A percentile compares a stretch with the other conserved stretches of the same genome.
Conservation (phyloP, 1,140 invertebrate genomes). For the Lepidurus couesii region DNA sequence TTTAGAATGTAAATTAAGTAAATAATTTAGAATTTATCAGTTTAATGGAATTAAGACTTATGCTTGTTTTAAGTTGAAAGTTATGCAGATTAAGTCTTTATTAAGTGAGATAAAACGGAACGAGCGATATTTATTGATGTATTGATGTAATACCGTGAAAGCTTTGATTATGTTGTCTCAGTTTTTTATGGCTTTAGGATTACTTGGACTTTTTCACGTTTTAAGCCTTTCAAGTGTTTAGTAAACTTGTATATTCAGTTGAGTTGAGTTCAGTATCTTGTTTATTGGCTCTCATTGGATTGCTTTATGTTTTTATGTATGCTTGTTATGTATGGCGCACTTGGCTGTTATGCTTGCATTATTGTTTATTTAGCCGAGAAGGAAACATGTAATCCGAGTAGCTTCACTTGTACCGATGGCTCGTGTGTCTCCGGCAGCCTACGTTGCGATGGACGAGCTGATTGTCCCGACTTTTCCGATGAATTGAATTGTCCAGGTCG, state of each 20-base stretch:
- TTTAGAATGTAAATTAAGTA: too few species aligned
- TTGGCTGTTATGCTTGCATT: constrained; percentile 14
- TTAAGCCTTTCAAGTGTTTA: not conserved
- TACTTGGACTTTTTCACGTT: not conserved
- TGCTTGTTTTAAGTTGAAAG: too few species aligned
- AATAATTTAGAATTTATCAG: too few species aligned
- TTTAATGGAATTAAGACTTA: too few species aligned
- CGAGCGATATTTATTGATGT: too few species aligned
- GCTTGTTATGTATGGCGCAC: constrained; percentile 23
- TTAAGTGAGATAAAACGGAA: too few species aligned
- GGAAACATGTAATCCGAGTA: constrained; percentile 34
- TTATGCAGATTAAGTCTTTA: too few species aligned
- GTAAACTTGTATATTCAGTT: not conserved
- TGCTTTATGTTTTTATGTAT: constrained; percentile 23
- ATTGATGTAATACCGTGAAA: too few species aligned
- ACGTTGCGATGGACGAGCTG: constrained; percentile 45
- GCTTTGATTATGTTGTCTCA: too few species aligned
- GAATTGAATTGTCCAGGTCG: constrained; percentile 43
- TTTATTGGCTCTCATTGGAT: not conserved
- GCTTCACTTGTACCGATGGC: constrained; percentile 45
- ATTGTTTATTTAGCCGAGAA: not conserved
- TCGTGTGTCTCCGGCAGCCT: constrained; percentile 42
- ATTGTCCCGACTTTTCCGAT: constrained; percentile 47
- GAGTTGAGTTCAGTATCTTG: constrained; percentile 30
- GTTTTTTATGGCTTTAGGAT: not conserved